These are phyloP conservation scores for Xestia rhomboidea DNA, from an alignment of 2,888 invertebrate genomes.

Conservation along the genomic window DNA sequence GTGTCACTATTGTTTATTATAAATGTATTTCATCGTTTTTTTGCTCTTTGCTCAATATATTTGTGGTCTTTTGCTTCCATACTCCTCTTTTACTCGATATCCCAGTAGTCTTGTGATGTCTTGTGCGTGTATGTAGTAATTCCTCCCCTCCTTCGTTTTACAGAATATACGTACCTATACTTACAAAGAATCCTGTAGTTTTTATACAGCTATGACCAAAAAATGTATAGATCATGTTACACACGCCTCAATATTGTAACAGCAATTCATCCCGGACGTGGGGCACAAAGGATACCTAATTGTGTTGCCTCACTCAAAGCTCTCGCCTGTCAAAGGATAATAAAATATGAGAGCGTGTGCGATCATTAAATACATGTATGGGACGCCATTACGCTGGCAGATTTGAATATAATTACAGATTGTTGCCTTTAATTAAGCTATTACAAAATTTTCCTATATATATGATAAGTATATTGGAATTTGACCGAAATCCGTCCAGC, in stretches of 20 bases:
- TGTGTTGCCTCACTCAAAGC: slow-evolving; percentile 28
- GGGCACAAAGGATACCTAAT: slow-evolving; percentile 41
- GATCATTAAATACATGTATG: slow-evolving; percentile 16
- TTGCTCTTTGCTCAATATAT: no score
- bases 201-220: not conserved
- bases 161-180: no score
- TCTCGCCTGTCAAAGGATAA: slow-evolving; percentile 37
- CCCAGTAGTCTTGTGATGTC: not conserved
- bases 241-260: slow-evolving; percentile 15
- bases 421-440: not conserved
- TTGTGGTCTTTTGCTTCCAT: no score
- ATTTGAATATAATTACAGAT: not conserved
- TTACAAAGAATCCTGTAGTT: not conserved
- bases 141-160: no score
- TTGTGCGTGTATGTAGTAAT: not conserved
- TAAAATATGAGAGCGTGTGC: slow-evolving; percentile 28
- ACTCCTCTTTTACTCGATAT: no score
- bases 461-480: not conserved
- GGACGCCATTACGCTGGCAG: not conserved
- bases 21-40: no score
- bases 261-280: slow-evolving; percentile 24
- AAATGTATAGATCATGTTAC: not conserved
- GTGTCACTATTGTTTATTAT: no score
- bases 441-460: not conserved
- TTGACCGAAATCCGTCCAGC: not conserved